Percentiles rank a stretch among this genome's conserved stretches.
These are phyloP conservation scores for Callyntrura sp. DNA, from an alignment of 2,888 invertebrate species.

Conservation along the genomic window DNA sequence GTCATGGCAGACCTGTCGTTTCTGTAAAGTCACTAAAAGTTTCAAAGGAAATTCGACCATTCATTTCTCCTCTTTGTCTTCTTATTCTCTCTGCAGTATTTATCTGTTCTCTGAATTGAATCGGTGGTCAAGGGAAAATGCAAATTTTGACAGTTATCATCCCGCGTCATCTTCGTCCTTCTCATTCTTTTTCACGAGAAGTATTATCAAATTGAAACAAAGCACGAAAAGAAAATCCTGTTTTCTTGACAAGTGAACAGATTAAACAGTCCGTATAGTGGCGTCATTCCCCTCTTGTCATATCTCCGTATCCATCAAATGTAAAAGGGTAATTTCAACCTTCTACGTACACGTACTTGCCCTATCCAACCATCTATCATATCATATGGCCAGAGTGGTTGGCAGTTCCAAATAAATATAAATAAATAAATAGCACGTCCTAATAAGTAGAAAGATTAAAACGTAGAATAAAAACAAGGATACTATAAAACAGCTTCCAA, in stretches of 20 bases:
- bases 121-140: background rate
- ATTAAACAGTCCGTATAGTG: slow-evolving; percentile 2
- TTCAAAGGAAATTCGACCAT: slow-evolving; percentile 19
- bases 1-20: no score
- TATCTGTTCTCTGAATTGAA: slow-evolving; percentile 27
- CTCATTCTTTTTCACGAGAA: background rate
- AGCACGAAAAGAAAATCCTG: background rate
- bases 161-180: background rate
- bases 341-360: background rate
- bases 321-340: background rate
- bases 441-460: background rate
- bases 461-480: background rate
- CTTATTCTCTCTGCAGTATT: background rate
- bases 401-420: background rate
- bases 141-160: slow-evolving; percentile 38
- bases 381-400: background rate
- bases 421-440: background rate
- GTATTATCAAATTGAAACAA: no score
- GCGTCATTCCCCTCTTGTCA: background rate
- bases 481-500: background rate
- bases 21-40: no score
- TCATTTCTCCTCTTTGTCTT: background rate
- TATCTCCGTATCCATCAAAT: background rate
- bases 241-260: slow-evolving; percentile 21
- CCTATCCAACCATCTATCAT: background rate